These are phyloP conservation scores for Drosophila obscura DNA, from an alignment of 1,140 invertebrate genomes.

Conservation along the genomic window DNA sequence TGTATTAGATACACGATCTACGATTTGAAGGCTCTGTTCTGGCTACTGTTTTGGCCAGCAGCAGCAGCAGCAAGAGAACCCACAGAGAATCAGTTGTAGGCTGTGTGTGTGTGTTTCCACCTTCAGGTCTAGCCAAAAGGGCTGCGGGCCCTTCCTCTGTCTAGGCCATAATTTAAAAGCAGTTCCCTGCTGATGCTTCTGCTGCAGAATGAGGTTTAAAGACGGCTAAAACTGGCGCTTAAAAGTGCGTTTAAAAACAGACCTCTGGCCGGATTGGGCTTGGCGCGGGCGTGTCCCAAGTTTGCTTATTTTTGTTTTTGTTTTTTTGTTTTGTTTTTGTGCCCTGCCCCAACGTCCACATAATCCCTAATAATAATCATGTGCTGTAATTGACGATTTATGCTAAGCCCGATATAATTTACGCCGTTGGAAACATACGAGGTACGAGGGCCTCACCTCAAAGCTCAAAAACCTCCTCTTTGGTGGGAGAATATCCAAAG, in stretches of 20 bases:
- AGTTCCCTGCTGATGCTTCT: constrained; percentile 20
- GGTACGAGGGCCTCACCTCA: constrained; percentile 59
- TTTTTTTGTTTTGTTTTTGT: constrained; percentile 13
- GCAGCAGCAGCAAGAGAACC: not conserved
- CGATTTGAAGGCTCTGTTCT: not conserved
- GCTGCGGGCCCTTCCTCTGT: constrained; percentile 18
- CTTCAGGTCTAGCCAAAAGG: not conserved
- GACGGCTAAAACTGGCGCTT: constrained; percentile 72
- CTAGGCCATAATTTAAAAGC: constrained; percentile 64
- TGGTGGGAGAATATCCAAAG: too few relatives aligned
- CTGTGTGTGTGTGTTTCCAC: too few relatives aligned
- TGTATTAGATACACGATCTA: constrained; percentile 75
- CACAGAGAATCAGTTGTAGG: too few relatives aligned
- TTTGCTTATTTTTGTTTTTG: constrained; percentile 27
- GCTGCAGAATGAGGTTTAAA: constrained; percentile 20
- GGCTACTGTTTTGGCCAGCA: constrained; percentile 28
- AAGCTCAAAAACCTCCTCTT: constrained; percentile 5
- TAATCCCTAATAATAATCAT: constrained; percentile 81
- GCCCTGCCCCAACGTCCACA: constrained; percentile 36
- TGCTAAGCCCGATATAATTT: constrained; percentile 81
- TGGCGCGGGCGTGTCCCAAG: constrained; percentile 68
- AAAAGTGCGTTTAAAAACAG: constrained; percentile 64
- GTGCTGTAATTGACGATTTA: constrained; percentile 81
- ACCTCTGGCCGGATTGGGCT: constrained; percentile 73
- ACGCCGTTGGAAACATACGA: constrained; percentile 70